These are phyloP conservation scores for Drosophila baimaii DNA, from an alignment of 1,140 invertebrate species.

Conservation along the genomic window DNA sequence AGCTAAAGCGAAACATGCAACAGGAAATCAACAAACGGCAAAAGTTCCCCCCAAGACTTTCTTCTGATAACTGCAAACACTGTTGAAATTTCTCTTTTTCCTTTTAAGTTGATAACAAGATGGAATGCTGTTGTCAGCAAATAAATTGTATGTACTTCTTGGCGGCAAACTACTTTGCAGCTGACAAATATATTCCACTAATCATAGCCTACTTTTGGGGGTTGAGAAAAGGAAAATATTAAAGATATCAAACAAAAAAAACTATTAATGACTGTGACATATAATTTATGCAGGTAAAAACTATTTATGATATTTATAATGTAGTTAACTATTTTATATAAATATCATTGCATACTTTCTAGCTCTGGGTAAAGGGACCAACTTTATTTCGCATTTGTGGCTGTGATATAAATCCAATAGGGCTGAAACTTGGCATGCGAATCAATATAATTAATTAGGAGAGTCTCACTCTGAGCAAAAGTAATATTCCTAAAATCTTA, in stretches of 20 bases:
- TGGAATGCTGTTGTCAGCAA: neutral
- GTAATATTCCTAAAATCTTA: neutral
- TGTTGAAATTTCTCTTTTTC: slow-evolving; percentile 6
- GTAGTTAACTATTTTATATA: too few species aligned
- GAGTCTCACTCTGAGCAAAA: fast-evolving
- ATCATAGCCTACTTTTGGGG: neutral
- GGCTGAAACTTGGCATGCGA: neutral
- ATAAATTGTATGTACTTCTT: neutral
- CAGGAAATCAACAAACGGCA: slow-evolving; percentile 5
- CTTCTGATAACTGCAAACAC: neutral
- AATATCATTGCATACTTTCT: too few species aligned
- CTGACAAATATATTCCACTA: neutral
- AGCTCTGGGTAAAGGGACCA: too few species aligned
- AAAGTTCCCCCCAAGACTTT: slow-evolving; percentile 3
- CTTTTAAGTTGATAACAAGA: slow-evolving; percentile 4
- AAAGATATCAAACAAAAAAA: neutral
- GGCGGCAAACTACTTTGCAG: neutral
- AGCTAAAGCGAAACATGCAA: neutral
- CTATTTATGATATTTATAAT: too few species aligned
- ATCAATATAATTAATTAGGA: neutral
- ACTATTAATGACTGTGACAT: too few species aligned
- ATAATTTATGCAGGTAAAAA: too few species aligned
- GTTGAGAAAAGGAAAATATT: too few species aligned
- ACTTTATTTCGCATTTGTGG: neutral
- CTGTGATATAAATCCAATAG: too few species aligned